phyloP scores from a whole-genome alignment of 1,140 invertebrate species.

The Chrysoperla carnea region DNA sequence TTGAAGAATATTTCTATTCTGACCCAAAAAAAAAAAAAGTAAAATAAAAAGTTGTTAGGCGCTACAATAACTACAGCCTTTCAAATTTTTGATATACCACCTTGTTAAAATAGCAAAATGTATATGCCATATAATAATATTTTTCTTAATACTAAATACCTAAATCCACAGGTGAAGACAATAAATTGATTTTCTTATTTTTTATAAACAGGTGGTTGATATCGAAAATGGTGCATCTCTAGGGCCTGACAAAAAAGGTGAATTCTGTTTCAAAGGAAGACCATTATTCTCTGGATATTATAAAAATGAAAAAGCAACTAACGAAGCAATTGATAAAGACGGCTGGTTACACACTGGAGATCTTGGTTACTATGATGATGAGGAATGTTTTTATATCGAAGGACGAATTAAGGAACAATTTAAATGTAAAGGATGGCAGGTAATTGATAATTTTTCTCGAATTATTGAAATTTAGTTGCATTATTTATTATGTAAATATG shows the following conservation, averaged over 20 bases:
- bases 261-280: constrained; percentile 43
- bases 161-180: no score
- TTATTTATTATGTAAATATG: neutral
- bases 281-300: constrained; percentile 38
- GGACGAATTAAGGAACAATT: constrained; percentile 63
- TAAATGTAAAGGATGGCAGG: constrained; percentile 33
- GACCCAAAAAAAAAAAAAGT: no score
- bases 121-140: no score
- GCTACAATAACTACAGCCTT: no score
- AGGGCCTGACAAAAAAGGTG: constrained; percentile 37
- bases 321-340: constrained; percentile 26
- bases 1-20: no score
- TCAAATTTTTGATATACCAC: no score
- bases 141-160: no score
- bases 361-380: constrained; percentile 45
- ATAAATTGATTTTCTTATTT: no score
- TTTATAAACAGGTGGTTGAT: constrained; percentile 26
- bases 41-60: no score
- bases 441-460: constrained; percentile 7
- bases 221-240: constrained; percentile 33
- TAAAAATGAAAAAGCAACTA: neutral
- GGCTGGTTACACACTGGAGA: constrained; percentile 60
- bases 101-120: no score
- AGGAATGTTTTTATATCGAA: constrained; percentile 42
- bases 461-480: constrained; percentile 11